phyloP scores from a whole-genome alignment of 2,797 vertebrate genomes.

The Melanotaenia nigrans region DNA sequence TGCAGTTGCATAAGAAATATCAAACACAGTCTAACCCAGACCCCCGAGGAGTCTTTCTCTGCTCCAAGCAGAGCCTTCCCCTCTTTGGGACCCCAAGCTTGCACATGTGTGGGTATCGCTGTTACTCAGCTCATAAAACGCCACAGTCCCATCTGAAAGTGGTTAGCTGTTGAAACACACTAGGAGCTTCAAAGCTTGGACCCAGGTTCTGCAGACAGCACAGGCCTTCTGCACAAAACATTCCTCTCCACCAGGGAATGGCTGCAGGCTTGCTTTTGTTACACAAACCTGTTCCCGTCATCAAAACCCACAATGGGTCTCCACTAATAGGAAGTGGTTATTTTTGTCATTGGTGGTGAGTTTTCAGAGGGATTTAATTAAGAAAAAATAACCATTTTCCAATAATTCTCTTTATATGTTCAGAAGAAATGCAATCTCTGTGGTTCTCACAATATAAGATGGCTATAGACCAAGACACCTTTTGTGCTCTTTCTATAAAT shows the following conservation, averaged over 20 bases:
- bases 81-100: conserved; percentile 79
- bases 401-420: conserved; percentile 18
- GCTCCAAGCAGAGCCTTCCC: conserved; percentile 65
- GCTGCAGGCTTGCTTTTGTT: conserved; percentile 79
- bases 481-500: conserved; percentile 71
- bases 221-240: conserved; percentile 71
- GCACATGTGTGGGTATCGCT: conserved; percentile 85
- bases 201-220: conserved; percentile 75
- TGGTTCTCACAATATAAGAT: conserved; percentile 7
- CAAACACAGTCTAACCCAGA: conserved; percentile 57
- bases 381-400: conserved; percentile 8
- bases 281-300: conserved; percentile 73
- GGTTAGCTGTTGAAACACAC: conserved; percentile 85
- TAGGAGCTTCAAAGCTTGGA: conserved; percentile 84
- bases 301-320: conserved; percentile 61
- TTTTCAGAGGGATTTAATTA: conserved; percentile 41
- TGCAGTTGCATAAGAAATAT: conserved; percentile 46
- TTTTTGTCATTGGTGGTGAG: conserved; percentile 55
- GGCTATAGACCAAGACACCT: conserved; percentile 52
- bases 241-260: conserved; percentile 71
- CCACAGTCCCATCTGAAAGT: conserved; percentile 87
- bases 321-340: conserved; percentile 57
- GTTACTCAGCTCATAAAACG: conserved; percentile 84
- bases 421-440: conserved; percentile 20
- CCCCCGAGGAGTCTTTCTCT: conserved; percentile 61